Percentiles rank a stretch among this genome's conserved stretches.
These are phyloP conservation scores for Aporophyla nigra DNA, from an alignment of 2,888 invertebrate species.

Conservation along the genomic window DNA sequence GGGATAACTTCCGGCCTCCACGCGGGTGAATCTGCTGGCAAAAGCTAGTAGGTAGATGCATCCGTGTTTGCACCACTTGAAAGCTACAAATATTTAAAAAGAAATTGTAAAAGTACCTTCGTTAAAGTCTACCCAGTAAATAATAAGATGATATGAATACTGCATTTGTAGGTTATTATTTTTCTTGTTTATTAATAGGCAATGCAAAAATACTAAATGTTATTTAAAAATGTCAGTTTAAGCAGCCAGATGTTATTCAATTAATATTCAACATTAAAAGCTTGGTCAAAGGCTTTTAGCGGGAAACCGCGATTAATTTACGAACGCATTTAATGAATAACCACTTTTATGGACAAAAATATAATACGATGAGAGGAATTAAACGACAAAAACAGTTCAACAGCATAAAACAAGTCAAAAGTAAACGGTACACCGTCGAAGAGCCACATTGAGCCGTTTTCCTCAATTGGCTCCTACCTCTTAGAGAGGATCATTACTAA, in stretches of 20 bases:
- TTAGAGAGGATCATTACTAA: slow-evolving; percentile 52
- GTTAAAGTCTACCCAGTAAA: neutral
- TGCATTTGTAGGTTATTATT: neutral
- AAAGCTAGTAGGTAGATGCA: neutral
- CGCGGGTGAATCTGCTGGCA: too few relatives aligned
- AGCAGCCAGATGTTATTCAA: neutral
- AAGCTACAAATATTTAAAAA: neutral
- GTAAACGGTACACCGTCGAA: neutral
- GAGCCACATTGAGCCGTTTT: slow-evolving; percentile 40
- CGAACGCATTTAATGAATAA: neutral
- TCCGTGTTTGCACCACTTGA: neutral
- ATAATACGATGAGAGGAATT: neutral
- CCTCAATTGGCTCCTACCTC: slow-evolving; percentile 44
- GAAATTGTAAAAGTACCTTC: neutral
- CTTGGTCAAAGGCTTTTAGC: slow-evolving; percentile 11
- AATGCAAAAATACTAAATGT: neutral
- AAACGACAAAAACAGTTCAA: neutral
- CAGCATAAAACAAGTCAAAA: neutral
- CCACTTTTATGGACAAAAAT: slow-evolving; percentile 1
- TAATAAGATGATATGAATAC: neutral
- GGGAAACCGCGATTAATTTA: neutral
- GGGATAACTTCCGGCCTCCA: too few relatives aligned
- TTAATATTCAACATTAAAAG: slow-evolving; percentile 12
- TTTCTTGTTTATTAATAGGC: neutral
- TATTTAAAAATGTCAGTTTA: neutral